A percentile compares a stretch with the other conserved stretches of the same genome.
These are phyloP conservation scores for Pleuronectes platessa DNA, from an alignment of 2,113 vertebrate genomes.

Conservation along the genomic window DNA sequence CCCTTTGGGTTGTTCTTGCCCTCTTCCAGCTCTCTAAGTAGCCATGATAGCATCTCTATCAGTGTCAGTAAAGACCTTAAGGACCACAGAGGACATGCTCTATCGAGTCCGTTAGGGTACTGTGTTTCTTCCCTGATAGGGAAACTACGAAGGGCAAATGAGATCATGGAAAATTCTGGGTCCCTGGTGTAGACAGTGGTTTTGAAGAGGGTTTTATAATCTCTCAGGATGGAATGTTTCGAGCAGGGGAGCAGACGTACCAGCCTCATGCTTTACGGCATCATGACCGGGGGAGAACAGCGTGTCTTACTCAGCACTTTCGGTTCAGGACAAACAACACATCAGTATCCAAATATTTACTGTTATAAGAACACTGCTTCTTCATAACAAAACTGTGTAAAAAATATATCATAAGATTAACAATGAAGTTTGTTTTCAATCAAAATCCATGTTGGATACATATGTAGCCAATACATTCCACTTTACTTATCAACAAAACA, in stretches of 20 bases:
- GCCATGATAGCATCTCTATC: constrained; percentile 26
- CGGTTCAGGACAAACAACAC: neutral
- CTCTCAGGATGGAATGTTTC: neutral
- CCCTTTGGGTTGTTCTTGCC: constrained; percentile 11
- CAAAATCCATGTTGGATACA: too few relatives aligned
- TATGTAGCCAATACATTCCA: too few relatives aligned
- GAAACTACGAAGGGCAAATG: neutral
- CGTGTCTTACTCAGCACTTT: neutral
- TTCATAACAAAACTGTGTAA: neutral
- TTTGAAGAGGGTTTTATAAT: neutral
- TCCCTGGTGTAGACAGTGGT: neutral
- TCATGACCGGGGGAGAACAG: neutral
- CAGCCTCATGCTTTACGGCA: neutral
- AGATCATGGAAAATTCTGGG: neutral
- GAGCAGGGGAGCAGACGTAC: neutral
- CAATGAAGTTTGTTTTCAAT: too few relatives aligned
- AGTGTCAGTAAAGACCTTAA: neutral
- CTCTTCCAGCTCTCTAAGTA: constrained; percentile 15
- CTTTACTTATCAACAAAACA: too few relatives aligned
- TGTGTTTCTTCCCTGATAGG: neutral
- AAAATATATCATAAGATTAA: too few relatives aligned
- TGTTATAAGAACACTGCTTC: too few relatives aligned
- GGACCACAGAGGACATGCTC: neutral
- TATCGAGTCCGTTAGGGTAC: neutral
- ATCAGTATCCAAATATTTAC: too few relatives aligned